Percentiles rank a stretch among this genome's conserved stretches.
These are phyloP conservation scores for Megastigmus dorsalis DNA, from an alignment of 2,888 invertebrate species.

Conservation along the genomic window DNA sequence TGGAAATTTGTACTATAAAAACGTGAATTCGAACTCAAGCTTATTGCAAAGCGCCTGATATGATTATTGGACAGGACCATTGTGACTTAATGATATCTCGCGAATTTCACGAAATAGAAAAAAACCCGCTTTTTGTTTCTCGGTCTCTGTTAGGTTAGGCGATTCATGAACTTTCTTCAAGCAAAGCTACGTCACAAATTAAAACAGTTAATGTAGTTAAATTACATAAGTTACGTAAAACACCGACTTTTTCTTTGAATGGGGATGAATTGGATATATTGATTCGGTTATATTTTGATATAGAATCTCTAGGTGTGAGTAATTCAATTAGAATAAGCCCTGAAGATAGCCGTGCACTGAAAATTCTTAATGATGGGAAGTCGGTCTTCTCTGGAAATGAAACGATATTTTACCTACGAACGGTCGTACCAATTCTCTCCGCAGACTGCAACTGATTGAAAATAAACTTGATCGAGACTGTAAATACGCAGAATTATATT, in stretches of 20 bases:
- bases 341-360: no score
- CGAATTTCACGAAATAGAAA: background rate
- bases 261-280: background rate
- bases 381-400: background rate
- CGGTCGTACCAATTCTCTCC: no score
- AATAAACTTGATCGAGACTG: no score
- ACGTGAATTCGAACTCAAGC: background rate
- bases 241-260: background rate
- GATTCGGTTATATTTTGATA: background rate
- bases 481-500: no score
- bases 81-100: background rate
- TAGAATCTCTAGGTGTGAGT: background rate
- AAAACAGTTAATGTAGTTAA: no score
- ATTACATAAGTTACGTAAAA: background rate
- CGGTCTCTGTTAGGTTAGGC: slow-evolving; percentile 1
- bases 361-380: background rate
- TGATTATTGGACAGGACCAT: slow-evolving; percentile 3
- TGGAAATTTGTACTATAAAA: background rate
- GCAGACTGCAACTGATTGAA: no score
- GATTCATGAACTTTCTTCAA: background rate
- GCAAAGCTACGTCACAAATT: background rate
- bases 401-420: no score
- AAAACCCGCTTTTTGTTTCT: background rate
- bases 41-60: background rate
- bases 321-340: no score